Conservation (phyloP, 2,888 invertebrate species). For the Apamea crenata region DNA sequence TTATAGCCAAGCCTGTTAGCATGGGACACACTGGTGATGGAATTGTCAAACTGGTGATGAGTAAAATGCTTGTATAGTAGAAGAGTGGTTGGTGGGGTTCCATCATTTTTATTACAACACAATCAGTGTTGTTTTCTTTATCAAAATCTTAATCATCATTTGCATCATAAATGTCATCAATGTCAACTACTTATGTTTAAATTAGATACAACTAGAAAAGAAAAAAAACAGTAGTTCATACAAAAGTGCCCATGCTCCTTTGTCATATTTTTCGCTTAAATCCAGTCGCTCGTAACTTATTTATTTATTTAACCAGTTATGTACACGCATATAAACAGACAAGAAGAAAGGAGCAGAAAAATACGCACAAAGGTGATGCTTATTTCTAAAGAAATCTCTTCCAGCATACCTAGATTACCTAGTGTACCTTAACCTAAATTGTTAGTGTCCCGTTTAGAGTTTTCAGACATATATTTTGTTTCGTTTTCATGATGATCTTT, state of each 20-base stretch:
- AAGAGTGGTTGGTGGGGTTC: not conserved
- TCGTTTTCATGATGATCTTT: not conserved
- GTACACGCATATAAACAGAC: no score
- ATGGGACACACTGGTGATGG: constrained; percentile 64
- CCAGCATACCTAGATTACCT: no score
- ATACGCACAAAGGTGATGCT: no score
- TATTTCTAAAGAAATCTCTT: no score
- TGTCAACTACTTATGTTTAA: not conserved
- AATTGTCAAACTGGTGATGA: constrained; percentile 68
- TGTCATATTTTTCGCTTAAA: not conserved
- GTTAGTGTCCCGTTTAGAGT: not conserved
- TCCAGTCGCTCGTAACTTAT: no score
- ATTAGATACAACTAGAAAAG: not conserved
- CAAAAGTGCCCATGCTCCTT: no score
- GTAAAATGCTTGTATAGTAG: not conserved
- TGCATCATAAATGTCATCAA: not conserved
- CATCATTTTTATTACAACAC: not conserved
- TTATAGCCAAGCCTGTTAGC: constrained; percentile 80
- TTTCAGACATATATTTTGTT: not conserved
- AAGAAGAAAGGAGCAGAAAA: no score
- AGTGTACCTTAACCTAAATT: no score
- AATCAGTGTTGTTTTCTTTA: not conserved
- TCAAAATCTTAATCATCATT: not conserved
- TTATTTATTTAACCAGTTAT: no score
- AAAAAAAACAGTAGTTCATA: no score